Conservation (phyloP, 2,888 invertebrate genomes). For the Camponotus fellah region DNA sequence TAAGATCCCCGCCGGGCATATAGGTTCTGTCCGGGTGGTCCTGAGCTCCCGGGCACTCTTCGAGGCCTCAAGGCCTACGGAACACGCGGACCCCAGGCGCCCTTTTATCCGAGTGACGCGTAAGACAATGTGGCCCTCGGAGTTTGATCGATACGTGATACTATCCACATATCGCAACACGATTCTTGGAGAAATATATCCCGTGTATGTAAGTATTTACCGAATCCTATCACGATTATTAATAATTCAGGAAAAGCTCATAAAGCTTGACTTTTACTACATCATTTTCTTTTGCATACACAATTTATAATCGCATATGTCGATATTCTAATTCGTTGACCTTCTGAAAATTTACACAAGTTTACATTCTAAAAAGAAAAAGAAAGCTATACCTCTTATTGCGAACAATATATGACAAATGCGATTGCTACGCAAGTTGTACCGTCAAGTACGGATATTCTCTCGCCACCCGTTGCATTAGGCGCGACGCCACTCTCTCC, state of each 20-base stretch:
- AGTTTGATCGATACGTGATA: slow-evolving; percentile 85
- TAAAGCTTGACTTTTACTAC: not conserved
- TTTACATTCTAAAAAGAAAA: no score
- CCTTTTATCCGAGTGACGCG: slow-evolving; percentile 81
- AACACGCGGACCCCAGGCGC: slow-evolving; percentile 67
- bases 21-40: slow-evolving; percentile 83
- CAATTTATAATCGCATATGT: not conserved
- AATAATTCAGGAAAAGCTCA: not conserved
- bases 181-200: slow-evolving; percentile 72
- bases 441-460: slow-evolving; percentile 53
- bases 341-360: not conserved
- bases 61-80: slow-evolving; percentile 64
- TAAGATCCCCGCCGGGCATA: slow-evolving; percentile 81
- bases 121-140: slow-evolving; percentile 83
- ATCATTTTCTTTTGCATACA: not conserved
- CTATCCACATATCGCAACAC: slow-evolving; percentile 80
- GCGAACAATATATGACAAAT: slow-evolving; percentile 11
- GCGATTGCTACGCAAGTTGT: slow-evolving; percentile 28
- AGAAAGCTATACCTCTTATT: not conserved
- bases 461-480: slow-evolving; percentile 79
- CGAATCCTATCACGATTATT: not conserved
- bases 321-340: not conserved
- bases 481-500: slow-evolving; percentile 76
- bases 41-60: slow-evolving; percentile 73
- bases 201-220: slow-evolving; percentile 62